These are phyloP conservation scores for Micrasema longulum DNA, from an alignment of 1,140 invertebrate genomes.

Conservation along the genomic window DNA sequence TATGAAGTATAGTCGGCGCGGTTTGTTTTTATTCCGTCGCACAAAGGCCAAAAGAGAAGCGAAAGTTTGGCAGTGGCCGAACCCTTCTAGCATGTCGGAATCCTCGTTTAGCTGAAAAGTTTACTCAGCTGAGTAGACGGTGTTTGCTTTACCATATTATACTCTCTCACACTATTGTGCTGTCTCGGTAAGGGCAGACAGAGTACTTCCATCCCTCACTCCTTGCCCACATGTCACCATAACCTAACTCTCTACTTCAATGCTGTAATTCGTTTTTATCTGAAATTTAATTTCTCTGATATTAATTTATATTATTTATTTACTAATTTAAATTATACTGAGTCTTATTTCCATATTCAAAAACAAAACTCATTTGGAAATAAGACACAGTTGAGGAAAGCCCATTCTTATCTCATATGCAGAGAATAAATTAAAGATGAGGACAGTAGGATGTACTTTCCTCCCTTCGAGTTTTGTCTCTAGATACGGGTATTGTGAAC, in stretches of 20 bases:
- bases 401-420: no score
- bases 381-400: no score
- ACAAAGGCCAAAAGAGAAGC: conserved; percentile 35
- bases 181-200: conserved; percentile 1
- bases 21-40: conserved; percentile 31
- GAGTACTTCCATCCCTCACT: not conserved
- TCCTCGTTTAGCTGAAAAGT: conserved; percentile 36
- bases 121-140: conserved; percentile 29
- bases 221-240: not conserved
- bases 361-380: no score
- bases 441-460: no score
- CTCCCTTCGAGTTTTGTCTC: no score
- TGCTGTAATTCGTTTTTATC: conserved; percentile 4
- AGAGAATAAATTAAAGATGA: no score
- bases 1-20: no score
- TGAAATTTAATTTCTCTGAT: conserved; percentile 4
- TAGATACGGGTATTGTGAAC: no score
- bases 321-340: no score
- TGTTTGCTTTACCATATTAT: conserved; percentile 25
- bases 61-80: conserved; percentile 28
- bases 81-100: conserved; percentile 28
- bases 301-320: no score
- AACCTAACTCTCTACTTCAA: not conserved
- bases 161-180: conserved; percentile 8
- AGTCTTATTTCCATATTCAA: no score